Evolutionary conservation across 2,113 vertebrate genomes (phyloP), one percentile per base, ranked within the genome.

Genomic region (Neoarius graeffei): DNA sequence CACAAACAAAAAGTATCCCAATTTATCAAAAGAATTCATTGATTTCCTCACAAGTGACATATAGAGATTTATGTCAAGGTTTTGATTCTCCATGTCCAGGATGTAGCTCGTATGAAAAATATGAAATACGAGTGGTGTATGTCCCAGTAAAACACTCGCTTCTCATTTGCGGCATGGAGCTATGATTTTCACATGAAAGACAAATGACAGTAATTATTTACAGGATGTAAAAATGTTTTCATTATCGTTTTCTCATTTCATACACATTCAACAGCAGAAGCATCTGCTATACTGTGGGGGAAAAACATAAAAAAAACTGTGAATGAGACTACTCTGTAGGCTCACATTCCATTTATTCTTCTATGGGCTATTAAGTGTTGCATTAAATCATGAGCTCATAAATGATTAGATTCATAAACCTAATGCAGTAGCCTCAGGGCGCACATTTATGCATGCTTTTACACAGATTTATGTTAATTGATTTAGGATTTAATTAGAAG

Each of bases 401-500:
- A 52, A 77, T 77, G 50, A 52, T 77, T 23, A 77, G 50, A 77
- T 77, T 77, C 74, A 54, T 77, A 77, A 77, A 54, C 74, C 48
- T 54, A 77, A 77, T 77, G 48, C 74, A 52, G 48, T 77, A 54
- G 74, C 50, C 74, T 54, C 74, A 77, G 74, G 48, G 74, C 14
- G 48, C 48, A 54, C 76, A 67, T 66, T 86, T 52, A 66, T 52
- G 14, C 42, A 52, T 48, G 56, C 67, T 62, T 74, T 62, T 64
- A 3, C 35, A 64, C 15, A 50, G 71, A 62, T 85, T 85, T 77
- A 80, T 74, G 76, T 67, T 86, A 64, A 66, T 67, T 77, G 84
- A 66, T 17, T 86, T 89, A 83, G 59, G 57, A 67, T 79, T 83
- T 86, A 86, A 80, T 83, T 84, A 84, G 59, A 62, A 42, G 13